phyloP scores from a whole-genome alignment of 2,888 invertebrate genomes.

The Athrips mouffetella region DNA sequence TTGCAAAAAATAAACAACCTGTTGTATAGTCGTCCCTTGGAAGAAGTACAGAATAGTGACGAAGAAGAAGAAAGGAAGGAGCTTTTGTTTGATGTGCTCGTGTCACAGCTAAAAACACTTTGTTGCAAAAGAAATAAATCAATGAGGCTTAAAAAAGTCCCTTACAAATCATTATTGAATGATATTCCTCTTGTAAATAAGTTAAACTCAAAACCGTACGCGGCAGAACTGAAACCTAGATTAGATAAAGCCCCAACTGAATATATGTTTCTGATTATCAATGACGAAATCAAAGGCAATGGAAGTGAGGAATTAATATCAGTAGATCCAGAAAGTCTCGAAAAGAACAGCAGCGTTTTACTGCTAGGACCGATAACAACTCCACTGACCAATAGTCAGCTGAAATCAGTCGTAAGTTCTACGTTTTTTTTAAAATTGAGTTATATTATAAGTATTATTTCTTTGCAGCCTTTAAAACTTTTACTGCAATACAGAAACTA shows the following conservation, averaged over 20 bases:
- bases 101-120: conserved; percentile 57
- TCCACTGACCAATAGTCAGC: conserved; percentile 50
- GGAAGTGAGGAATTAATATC: conserved; percentile 53
- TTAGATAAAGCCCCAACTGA: conserved; percentile 34
- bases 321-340: conserved; percentile 65
- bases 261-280: conserved; percentile 63
- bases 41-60: conserved; percentile 31
- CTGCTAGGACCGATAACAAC: conserved; percentile 63
- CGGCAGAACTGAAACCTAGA: not conserved
- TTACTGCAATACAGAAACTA: too few relatives aligned
- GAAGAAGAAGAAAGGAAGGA: conserved; percentile 55
- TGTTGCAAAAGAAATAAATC: conserved; percentile 55
- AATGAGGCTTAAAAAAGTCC: conserved; percentile 26
- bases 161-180: conserved; percentile 32
- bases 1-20: conserved; percentile 54
- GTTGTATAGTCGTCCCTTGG: conserved; percentile 42
- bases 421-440: not conserved
- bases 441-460: too few relatives aligned
- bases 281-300: conserved; percentile 62
- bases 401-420: conserved; percentile 57
- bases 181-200: conserved; percentile 26
- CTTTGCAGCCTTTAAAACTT: too few relatives aligned
- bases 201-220: not conserved
- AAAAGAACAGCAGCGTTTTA: conserved; percentile 59
- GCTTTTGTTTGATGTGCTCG: conserved; percentile 61